These are phyloP conservation scores for Oxytorus armatus DNA, from an alignment of 2,888 invertebrate species.

Conservation along the genomic window DNA sequence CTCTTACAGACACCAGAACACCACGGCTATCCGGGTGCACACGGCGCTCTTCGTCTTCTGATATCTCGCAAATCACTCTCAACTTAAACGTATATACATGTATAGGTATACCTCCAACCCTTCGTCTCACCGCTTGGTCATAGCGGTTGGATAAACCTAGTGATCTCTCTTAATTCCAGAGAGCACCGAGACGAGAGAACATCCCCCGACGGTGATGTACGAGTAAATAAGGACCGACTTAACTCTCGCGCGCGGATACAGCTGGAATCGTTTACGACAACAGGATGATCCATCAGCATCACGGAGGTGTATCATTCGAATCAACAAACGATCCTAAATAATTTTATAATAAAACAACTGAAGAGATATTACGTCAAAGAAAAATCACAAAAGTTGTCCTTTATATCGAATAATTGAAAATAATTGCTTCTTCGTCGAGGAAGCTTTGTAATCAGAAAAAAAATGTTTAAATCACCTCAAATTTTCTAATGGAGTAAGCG, in stretches of 20 bases:
- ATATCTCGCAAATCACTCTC: conserved; percentile 69
- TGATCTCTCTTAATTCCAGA: conserved; percentile 61
- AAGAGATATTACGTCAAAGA: not conserved
- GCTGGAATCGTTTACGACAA: conserved; percentile 19
- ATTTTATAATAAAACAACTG: not conserved
- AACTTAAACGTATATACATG: conserved; percentile 43
- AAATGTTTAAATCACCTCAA: no score
- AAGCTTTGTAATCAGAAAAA: no score
- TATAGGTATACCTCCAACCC: not conserved
- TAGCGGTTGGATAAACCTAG: conserved; percentile 60
- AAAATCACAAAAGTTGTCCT: not conserved
- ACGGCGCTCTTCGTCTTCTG: conserved; percentile 62
- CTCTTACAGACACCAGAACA: conserved; percentile 64
- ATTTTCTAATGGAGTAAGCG: no score
- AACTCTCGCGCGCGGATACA: conserved; percentile 25
- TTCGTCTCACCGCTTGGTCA: conserved; percentile 26
- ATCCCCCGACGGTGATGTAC: conserved; percentile 50
- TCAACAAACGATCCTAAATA: not conserved
- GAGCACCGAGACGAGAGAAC: conserved; percentile 53
- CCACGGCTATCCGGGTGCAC: conserved; percentile 19
- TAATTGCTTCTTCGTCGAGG: no score
- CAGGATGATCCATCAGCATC: conserved; percentile 23
- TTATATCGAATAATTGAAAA: not conserved
- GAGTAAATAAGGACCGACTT: conserved; percentile 56
- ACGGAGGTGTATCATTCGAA: not conserved